A percentile compares a stretch with the other conserved stretches of the same genome.
phyloP scores from a whole-genome alignment of 2,113 vertebrate genomes.

The Casuarius casuarius region DNA sequence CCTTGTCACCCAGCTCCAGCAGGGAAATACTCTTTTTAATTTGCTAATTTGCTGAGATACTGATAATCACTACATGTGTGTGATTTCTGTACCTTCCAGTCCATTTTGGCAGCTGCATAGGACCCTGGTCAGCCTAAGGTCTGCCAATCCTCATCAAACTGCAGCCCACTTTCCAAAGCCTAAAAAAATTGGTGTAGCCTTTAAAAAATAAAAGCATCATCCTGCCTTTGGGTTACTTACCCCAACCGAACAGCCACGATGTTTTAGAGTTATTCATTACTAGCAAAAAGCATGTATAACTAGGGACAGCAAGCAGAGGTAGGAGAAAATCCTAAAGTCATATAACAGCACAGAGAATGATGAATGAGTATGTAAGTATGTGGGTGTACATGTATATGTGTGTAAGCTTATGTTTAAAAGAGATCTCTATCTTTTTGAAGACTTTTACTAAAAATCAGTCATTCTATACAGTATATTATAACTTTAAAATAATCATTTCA shows the following conservation, averaged over 20 bases:
- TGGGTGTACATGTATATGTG: no score
- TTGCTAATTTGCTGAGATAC: background rate
- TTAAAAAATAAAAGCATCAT: background rate
- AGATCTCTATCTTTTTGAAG: background rate
- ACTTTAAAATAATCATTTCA: background rate
- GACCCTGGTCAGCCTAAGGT: background rate
- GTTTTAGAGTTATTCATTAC: background rate
- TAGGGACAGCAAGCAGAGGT: background rate
- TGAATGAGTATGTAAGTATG: background rate
- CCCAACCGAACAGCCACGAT: background rate
- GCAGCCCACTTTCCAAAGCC: background rate
- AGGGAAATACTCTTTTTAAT: background rate
- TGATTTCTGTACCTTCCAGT: background rate
- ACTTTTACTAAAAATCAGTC: background rate
- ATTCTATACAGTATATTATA: background rate
- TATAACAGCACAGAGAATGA: background rate
- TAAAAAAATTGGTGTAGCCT: background rate
- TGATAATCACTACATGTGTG: background rate
- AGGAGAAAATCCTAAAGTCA: background rate
- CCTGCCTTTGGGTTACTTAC: background rate
- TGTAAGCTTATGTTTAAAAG: background rate
- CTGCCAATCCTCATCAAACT: background rate
- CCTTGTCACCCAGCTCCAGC: background rate
- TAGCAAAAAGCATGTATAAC: background rate
- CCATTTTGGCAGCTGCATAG: background rate